Evolutionary conservation across 1,140 invertebrate genomes (phyloP), one percentile per base, ranked within the genome.

Genomic region (Pseudoatta argentina): DNA sequence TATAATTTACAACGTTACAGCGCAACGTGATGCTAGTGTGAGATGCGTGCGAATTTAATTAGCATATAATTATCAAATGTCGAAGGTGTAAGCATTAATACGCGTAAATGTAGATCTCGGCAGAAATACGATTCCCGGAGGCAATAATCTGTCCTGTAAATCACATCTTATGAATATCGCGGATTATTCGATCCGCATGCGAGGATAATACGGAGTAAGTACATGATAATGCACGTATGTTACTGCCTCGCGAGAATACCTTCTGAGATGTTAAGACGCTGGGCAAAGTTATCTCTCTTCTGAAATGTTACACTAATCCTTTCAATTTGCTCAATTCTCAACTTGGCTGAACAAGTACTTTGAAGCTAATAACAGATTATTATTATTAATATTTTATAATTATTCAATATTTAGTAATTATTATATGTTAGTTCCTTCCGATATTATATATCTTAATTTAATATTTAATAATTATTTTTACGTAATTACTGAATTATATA

Each of bases 21-120:
- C 24, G 57, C 18, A 21, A 64, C 75, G 16, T 39, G 53, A 30
- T 12, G 24, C 79, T 55, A 30, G 79, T 57, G 53, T 73, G 67
- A 57, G 72, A 86, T 77, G 76, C 79, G 78, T 75, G 83, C 51
- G 88, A 78, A 89, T 89, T 89, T 89, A 89, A 89, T 89, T 89
- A 89, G 76, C 88, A 89, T 89, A 89, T 88, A 89, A 89, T 89
- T 89, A 89, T 89, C 73, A 89, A 89, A 89, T 89, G 87, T 89
- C 87, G 79, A 89, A 89, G 83, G 87, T 77, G 55, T 24, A 76
- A 63, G 83, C 87, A 76, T 86, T 75, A 24, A 24, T 24, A 34
- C 76, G 10, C 51, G 76, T 18, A 59, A 53, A 53, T 55, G 16
- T 48, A 64, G 57, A 86, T 89, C 69, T 55, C 57, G 63, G 57